Evolutionary conservation across 2,888 invertebrate species (phyloP).

Genomic region (Caenorhabditis wallacei): DNA sequence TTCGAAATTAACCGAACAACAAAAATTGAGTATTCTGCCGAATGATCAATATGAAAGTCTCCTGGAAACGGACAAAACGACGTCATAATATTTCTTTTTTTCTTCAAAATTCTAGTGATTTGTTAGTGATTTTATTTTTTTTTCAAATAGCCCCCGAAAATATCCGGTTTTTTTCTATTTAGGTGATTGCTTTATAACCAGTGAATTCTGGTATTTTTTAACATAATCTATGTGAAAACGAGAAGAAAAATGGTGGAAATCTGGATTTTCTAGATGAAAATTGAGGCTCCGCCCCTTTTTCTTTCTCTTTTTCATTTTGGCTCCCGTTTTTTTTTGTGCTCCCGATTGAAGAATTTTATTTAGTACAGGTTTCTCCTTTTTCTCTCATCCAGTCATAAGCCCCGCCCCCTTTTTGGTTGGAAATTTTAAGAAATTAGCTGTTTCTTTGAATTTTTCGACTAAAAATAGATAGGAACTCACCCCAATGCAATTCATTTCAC

Average conservation of each 20-base stretch:
- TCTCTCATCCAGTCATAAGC: neutral
- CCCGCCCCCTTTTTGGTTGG: neutral
- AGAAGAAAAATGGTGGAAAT: too few species aligned
- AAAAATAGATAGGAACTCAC: neutral
- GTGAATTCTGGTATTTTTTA: neutral
- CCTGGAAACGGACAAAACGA: neutral
- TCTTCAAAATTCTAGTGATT: too few species aligned
- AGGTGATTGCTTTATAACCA: conserved; percentile 12
- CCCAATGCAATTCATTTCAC: neutral
- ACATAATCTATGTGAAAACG: conserved; percentile 11
- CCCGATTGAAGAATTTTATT: conserved; percentile 4
- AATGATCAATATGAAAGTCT: conserved; percentile 38
- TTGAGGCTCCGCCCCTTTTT: neutral
- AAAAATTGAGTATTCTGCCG: conserved; percentile 4
- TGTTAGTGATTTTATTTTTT: neutral
- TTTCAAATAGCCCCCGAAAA: neutral
- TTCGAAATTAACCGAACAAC: conserved; percentile 17
- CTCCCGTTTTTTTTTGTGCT: neutral
- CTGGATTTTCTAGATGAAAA: neutral
- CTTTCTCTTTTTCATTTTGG: neutral
- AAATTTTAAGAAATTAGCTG: neutral
- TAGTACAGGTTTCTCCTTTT: conserved; percentile 1
- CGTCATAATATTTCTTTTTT: neutral
- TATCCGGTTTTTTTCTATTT: neutral
- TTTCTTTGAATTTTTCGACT: neutral